phyloP scores from a whole-genome alignment of 2,797 vertebrate genomes.

The Phylloscopus collybita region DNA sequence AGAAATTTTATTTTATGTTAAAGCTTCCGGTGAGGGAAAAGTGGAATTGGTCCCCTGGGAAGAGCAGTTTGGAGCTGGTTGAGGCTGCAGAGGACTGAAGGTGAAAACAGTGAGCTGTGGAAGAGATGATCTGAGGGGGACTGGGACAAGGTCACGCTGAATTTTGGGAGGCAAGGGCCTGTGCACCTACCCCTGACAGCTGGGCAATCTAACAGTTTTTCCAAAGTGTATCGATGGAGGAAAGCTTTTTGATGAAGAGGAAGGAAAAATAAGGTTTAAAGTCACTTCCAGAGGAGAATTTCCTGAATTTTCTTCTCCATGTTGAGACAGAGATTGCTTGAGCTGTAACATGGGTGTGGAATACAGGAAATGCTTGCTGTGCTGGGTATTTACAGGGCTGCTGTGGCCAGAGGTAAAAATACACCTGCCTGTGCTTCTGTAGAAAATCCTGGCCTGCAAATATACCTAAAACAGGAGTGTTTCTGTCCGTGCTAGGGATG shows the following conservation, averaged over 20 bases:
- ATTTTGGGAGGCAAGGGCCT: not conserved
- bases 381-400: not conserved
- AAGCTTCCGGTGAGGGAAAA: not conserved
- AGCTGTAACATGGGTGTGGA: not conserved
- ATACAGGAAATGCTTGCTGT: not conserved
- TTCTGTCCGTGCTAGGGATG: not conserved
- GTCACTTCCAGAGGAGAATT: not conserved
- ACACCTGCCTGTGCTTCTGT: not conserved
- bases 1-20: not conserved
- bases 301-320: not conserved
- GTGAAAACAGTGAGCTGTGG: not conserved
- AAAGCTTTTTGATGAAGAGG: not conserved
- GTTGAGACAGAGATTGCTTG: not conserved
- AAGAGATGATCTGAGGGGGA: not conserved
- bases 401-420: not conserved
- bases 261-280: not conserved
- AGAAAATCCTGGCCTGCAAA: not conserved
- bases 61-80: not conserved
- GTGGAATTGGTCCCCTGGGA: not conserved
- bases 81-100: not conserved
- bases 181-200: rapidly evolving
- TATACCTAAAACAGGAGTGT: not conserved
- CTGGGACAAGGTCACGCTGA: not conserved
- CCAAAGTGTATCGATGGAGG: not conserved
- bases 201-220: not conserved